A percentile compares a stretch with the other conserved stretches of the same genome.
Conservation (phyloP, 2,888 invertebrate genomes). For the Phengaris arion region DNA sequence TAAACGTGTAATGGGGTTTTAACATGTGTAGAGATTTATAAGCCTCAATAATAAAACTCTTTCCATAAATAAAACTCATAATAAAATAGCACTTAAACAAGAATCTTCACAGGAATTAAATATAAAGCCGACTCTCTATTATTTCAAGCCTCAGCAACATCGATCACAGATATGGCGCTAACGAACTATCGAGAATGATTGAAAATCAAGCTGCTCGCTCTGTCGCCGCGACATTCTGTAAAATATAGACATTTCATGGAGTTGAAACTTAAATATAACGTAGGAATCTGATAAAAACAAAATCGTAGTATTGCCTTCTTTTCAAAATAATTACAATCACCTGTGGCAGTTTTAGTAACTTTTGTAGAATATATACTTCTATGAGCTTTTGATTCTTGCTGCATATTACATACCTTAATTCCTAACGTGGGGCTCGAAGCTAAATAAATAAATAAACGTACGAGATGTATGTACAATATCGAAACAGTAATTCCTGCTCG, state of each 20-base stretch:
- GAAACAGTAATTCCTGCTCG: too few species aligned
- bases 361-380: too few species aligned
- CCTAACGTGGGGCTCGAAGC: background rate
- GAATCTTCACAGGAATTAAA: conserved; percentile 19
- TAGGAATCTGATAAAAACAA: too few species aligned
- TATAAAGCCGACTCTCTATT: conserved; percentile 52
- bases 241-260: conserved; percentile 7
- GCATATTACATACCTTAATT: background rate
- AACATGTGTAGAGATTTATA: too few species aligned
- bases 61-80: background rate
- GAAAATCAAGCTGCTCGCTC: conserved; percentile 59
- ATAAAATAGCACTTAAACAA: conserved; percentile 5
- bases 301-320: too few species aligned
- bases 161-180: conserved; percentile 68
- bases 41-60: too few species aligned
- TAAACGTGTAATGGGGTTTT: too few species aligned
- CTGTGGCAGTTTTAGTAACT: too few species aligned
- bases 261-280: background rate
- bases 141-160: conserved; percentile 36
- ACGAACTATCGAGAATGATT: conserved; percentile 78
- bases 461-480: too few species aligned
- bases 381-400: background rate
- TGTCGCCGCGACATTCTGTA: background rate
- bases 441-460: background rate
- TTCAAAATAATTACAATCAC: too few species aligned